Evolutionary conservation across 2,113 vertebrate genomes (phyloP).

Genomic region (Aplodontia rufa): DNA sequence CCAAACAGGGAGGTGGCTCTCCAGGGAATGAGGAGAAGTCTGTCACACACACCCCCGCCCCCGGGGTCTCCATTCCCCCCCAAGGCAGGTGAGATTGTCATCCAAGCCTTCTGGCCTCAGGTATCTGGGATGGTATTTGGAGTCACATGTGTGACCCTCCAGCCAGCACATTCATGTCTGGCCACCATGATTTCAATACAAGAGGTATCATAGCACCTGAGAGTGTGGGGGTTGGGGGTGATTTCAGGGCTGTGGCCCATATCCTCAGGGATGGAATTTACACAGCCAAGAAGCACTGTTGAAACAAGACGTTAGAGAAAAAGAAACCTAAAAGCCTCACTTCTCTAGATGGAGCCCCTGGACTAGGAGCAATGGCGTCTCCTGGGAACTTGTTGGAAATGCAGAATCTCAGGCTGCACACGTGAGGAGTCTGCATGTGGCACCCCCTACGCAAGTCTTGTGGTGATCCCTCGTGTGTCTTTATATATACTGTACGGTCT

Average conservation of each 20-base stretch:
- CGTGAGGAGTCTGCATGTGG: not conserved
- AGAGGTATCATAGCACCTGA: not conserved
- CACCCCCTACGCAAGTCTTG: fast-evolving
- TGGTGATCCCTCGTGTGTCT: fast-evolving
- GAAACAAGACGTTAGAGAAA: not conserved
- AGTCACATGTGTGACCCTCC: not conserved
- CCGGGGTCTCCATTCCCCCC: not conserved
- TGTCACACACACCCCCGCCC: not conserved
- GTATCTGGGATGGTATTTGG: not conserved
- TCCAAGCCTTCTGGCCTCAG: not conserved
- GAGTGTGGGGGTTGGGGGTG: not conserved
- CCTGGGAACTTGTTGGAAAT: not conserved
- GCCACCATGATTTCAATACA: not conserved
- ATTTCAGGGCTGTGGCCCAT: too few relatives aligned
- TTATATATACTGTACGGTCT: not conserved
- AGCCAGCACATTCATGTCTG: not conserved
- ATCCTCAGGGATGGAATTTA: not conserved
- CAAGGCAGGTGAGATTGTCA: fast-evolving
- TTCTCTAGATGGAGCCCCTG: not conserved
- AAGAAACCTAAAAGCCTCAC: not conserved
- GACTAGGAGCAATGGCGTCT: fast-evolving
- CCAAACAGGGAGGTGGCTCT: not conserved
- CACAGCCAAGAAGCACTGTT: not conserved
- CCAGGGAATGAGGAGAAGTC: not conserved
- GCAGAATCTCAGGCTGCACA: not conserved